Conservation (phyloP, 2,797 vertebrate species). For the Podargus strigoides region DNA sequence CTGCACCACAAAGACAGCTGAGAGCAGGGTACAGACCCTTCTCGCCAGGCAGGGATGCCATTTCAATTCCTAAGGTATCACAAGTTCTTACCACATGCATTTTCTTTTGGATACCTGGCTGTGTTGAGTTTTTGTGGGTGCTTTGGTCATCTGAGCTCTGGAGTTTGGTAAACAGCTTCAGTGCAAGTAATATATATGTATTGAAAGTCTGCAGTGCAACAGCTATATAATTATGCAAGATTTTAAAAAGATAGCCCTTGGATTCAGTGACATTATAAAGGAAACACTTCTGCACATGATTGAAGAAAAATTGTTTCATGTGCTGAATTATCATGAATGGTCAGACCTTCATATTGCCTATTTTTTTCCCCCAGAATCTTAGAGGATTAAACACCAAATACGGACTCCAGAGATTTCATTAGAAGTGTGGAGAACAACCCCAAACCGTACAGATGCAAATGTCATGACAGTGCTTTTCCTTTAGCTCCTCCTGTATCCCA, state of each 20-base stretch:
- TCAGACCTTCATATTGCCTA: background rate
- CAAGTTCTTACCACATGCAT: background rate
- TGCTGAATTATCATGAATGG: background rate
- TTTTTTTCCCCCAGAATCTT: background rate
- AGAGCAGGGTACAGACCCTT: accelerated
- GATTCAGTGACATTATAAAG: background rate
- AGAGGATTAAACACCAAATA: background rate
- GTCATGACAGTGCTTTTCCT: accelerated
- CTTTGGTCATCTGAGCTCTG: background rate
- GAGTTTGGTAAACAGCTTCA: background rate
- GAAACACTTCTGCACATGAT: background rate
- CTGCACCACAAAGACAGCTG: background rate
- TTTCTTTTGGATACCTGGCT: background rate
- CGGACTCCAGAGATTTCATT: background rate
- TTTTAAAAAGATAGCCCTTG: background rate
- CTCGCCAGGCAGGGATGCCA: background rate
- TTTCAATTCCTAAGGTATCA: background rate
- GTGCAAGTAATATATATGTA: background rate
- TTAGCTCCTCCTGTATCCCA: background rate
- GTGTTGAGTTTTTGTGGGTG: background rate
- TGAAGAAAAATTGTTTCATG: background rate
- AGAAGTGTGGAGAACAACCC: background rate
- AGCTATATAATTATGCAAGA: background rate
- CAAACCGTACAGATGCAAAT: background rate
- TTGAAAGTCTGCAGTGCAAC: background rate